Evolutionary conservation across 2,888 invertebrate genomes (phyloP).

Genomic region (Nycteola revayana): DNA sequence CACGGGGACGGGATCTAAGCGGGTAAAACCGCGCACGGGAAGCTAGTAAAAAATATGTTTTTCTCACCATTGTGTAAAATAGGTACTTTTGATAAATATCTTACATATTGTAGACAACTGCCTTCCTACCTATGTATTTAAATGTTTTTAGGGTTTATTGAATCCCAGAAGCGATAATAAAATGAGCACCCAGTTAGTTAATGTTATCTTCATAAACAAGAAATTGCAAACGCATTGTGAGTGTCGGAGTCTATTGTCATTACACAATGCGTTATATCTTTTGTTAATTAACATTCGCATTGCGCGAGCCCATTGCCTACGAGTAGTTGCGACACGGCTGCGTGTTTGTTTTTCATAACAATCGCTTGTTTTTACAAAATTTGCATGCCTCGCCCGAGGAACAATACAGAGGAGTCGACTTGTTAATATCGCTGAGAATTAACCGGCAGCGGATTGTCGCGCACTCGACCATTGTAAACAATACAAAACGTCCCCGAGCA

Average conservation of each 20-base stretch:
- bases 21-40: too few species aligned
- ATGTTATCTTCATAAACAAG: conserved; percentile 29
- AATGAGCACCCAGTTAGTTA: conserved; percentile 25
- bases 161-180: conserved; percentile 23
- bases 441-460: conserved; percentile 78
- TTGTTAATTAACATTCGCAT: conserved; percentile 63
- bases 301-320: conserved; percentile 30
- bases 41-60: too few species aligned
- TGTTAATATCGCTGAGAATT: conserved; percentile 74
- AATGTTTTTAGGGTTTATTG: conserved; percentile 22
- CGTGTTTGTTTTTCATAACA: conserved; percentile 65
- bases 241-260: conserved; percentile 26
- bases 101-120: too few species aligned
- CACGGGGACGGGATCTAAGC: too few species aligned
- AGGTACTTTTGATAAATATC: too few species aligned
- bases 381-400: conserved; percentile 57
- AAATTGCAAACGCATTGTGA: conserved; percentile 25
- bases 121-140: too few species aligned
- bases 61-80: too few species aligned
- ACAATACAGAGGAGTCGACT: conserved; percentile 67
- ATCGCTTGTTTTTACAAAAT: conserved; percentile 71
- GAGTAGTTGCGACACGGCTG: conserved; percentile 46
- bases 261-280: conserved; percentile 47
- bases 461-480: conserved; percentile 73
- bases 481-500: conserved; percentile 74